phyloP scores from a whole-genome alignment of 2,888 invertebrate species.

The Helleia helle region DNA sequence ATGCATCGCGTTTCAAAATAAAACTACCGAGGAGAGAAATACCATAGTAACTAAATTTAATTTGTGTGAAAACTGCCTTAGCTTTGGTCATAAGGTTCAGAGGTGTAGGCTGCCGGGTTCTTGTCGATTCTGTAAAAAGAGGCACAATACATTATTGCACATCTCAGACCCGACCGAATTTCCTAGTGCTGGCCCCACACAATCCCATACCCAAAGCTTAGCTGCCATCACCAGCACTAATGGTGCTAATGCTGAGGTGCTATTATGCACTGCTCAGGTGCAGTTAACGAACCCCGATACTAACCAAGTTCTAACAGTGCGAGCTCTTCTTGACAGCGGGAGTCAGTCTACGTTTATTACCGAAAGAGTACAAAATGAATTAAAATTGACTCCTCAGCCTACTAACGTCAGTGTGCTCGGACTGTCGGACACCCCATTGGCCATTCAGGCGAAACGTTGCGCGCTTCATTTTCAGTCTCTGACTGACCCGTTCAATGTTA shows the following conservation, averaged over 20 bases:
- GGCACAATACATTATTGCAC: constrained; percentile 13
- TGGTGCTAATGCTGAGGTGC: constrained; percentile 6
- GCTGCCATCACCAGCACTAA: neutral
- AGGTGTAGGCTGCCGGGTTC: constrained; percentile 25
- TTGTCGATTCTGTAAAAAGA: constrained; percentile 22
- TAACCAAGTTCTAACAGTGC: constrained; percentile 13
- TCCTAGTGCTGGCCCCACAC: too few relatives aligned
- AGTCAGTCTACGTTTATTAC: constrained; percentile 20
- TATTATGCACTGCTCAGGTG: constrained; percentile 20
- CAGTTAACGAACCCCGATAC: constrained; percentile 17
- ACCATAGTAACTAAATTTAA: constrained; percentile 18
- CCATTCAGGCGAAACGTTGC: too few relatives aligned
- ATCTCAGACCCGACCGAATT: too few relatives aligned
- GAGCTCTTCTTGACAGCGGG: neutral
- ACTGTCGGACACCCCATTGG: constrained; percentile 11
- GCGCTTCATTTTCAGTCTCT: too few relatives aligned
- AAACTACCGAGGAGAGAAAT: too few relatives aligned
- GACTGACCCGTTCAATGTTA: neutral
- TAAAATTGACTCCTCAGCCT: too few relatives aligned
- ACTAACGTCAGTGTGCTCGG: constrained; percentile 13
- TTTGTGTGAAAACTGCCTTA: constrained; percentile 21
- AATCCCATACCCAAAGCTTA: neutral
- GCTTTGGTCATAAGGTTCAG: constrained; percentile 18
- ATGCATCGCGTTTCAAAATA: too few relatives aligned
- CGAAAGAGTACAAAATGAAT: constrained; percentile 13